phyloP scores from a whole-genome alignment of 2,888 invertebrate genomes.

The Drosophila peninsularis region DNA sequence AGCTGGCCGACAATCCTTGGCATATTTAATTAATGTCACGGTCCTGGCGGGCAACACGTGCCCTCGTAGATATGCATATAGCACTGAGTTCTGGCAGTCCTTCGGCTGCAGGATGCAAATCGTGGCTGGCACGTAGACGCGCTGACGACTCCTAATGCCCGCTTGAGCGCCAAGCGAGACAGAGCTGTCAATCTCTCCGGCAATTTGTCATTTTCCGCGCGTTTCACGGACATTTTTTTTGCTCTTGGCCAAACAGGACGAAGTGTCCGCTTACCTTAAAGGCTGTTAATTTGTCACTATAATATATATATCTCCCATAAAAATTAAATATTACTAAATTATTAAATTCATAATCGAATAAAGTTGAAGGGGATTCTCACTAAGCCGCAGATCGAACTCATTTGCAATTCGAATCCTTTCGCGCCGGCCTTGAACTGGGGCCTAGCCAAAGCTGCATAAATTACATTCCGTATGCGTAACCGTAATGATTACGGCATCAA shows the following conservation, averaged over 20 bases:
- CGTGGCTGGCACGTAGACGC: slow-evolving; percentile 41
- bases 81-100: slow-evolving; percentile 10
- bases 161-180: slow-evolving; percentile 15
- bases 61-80: background rate
- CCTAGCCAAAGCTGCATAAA: slow-evolving; percentile 37
- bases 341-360: background rate
- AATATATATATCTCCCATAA: no score
- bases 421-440: slow-evolving; percentile 1
- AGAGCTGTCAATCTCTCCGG: slow-evolving; percentile 17
- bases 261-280: no score
- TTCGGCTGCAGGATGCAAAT: slow-evolving; percentile 19
- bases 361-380: background rate
- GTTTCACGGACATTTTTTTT: background rate
- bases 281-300: no score
- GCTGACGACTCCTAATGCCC: slow-evolving; percentile 39
- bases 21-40: slow-evolving; percentile 38
- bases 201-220: slow-evolving; percentile 10
- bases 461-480: slow-evolving; percentile 22
- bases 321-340: background rate
- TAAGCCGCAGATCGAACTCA: background rate
- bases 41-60: background rate
- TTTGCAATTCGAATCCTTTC: background rate
- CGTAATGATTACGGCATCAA: background rate
- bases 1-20: background rate
- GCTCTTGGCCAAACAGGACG: background rate